These are phyloP conservation scores for Argentina silus DNA, from an alignment of 2,797 vertebrate genomes.

Conservation along the genomic window DNA sequence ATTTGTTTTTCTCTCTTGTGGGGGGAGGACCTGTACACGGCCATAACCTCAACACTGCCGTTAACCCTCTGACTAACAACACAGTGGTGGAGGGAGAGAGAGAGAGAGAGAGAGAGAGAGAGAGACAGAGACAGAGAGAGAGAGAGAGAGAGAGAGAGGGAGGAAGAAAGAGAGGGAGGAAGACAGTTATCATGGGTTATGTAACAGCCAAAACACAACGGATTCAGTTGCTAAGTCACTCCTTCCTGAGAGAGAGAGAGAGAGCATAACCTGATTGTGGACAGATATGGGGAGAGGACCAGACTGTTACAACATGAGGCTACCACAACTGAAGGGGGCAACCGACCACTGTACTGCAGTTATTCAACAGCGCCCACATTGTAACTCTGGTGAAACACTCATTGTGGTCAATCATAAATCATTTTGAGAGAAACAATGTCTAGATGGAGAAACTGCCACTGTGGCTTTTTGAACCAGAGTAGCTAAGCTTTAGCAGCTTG, in stretches of 20 bases:
- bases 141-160: too few species aligned
- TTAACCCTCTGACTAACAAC: constrained; percentile 26
- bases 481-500: background rate
- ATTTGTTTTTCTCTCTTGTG: background rate
- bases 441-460: background rate
- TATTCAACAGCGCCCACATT: constrained; percentile 46
- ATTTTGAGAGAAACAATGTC: background rate
- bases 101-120: too few species aligned
- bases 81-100: too few species aligned
- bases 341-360: constrained; percentile 47
- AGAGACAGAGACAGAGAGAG: too few species aligned
- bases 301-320: constrained; percentile 55
- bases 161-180: constrained; percentile 1
- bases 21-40: constrained; percentile 6
- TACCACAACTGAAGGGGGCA: constrained; percentile 50
- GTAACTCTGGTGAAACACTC: background rate
- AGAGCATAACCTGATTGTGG: constrained; percentile 31
- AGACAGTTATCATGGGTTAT: constrained; percentile 51
- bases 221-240: constrained; percentile 39
- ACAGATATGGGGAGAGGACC: background rate
- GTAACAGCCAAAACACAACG: constrained; percentile 41
- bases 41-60: constrained; percentile 46
- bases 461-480: background rate
- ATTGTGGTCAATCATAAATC: background rate
- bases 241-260: constrained; percentile 51